A percentile compares a stretch with the other conserved stretches of the same genome.
Evolutionary conservation across 2,888 invertebrate species (phyloP).

Genomic region (Polia nebulosa): DNA sequence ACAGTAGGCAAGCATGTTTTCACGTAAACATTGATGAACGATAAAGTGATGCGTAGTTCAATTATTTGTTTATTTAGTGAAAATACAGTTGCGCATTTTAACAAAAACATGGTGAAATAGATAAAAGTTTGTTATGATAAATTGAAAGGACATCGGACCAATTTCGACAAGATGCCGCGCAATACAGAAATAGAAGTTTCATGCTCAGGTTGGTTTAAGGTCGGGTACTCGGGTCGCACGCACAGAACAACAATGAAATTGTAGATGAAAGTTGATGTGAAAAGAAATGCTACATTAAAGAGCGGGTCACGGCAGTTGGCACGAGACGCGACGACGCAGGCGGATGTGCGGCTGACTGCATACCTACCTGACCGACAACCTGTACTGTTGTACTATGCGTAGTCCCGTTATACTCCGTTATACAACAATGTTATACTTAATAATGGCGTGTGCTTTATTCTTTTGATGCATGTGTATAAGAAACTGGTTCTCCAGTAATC

Average conservation of each 20-base stretch:
- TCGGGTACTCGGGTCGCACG: conserved; percentile 20
- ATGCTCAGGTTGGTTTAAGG: conserved; percentile 21
- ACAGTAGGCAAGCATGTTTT: conserved; percentile 12
- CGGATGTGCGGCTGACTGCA: conserved; percentile 78
- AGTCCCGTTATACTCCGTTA: conserved; percentile 70
- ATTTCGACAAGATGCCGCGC: conserved; percentile 1
- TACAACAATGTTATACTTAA: conserved; percentile 53
- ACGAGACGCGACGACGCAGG: conserved; percentile 62
- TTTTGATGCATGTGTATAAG: conserved; percentile 7
- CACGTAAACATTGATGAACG: conserved; percentile 33
- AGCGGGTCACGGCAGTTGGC: conserved; percentile 58
- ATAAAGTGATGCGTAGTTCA: conserved; percentile 50
- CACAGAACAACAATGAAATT: conserved; percentile 57
- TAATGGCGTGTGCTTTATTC: conserved; percentile 39
- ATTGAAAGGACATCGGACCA: background rate
- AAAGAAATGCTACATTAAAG: conserved; percentile 55
- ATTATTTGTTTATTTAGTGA: conserved; percentile 37
- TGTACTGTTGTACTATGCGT: conserved; percentile 55
- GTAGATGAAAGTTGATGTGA: conserved; percentile 71
- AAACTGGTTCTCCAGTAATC: background rate
- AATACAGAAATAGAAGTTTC: conserved; percentile 11
- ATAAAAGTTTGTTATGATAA: conserved; percentile 31
- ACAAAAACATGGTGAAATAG: conserved; percentile 35
- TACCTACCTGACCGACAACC: conserved; percentile 71
- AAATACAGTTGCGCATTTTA: conserved; percentile 30